Percentiles rank a stretch among this genome's conserved stretches.
Conservation (phyloP, 2,797 vertebrate species). For the Malurus splendens region DNA sequence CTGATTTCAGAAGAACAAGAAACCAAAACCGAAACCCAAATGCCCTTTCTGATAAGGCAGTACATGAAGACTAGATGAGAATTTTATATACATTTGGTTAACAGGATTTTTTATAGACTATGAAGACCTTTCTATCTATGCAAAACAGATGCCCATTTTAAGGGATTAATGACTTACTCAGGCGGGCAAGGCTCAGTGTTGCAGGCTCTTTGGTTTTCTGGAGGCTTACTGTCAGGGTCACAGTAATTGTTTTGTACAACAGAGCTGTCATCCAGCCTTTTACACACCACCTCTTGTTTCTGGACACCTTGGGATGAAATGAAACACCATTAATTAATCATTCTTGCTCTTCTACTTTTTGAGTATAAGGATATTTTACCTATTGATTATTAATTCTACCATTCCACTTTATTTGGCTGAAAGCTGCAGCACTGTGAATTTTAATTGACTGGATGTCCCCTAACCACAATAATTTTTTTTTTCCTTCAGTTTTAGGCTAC, state of each 20-base stretch:
- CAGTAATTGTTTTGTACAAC: slow-evolving; percentile 96
- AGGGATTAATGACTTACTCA: slow-evolving; percentile 81
- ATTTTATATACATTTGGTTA: not conserved
- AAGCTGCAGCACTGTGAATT: not conserved
- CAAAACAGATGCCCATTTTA: not conserved
- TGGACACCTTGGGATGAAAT: slow-evolving; percentile 81
- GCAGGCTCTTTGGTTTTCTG: slow-evolving; percentile 92
- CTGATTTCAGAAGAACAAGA: not conserved
- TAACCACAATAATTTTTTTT: slow-evolving; percentile 4
- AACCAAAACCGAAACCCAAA: not conserved
- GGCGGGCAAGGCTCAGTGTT: slow-evolving; percentile 93
- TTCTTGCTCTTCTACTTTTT: not conserved
- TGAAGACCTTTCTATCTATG: not conserved
- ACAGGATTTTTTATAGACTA: not conserved
- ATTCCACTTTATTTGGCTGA: not conserved
- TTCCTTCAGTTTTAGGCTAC: slow-evolving; percentile 23
- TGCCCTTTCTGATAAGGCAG: not conserved
- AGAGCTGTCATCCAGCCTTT: slow-evolving; percentile 91
- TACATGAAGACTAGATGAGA: not conserved
- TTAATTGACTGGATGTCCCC: not conserved
- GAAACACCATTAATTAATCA: slow-evolving; percentile 15
- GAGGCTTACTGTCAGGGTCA: slow-evolving; percentile 89
- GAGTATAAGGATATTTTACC: not conserved
- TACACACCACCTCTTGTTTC: slow-evolving; percentile 94
- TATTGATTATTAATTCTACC: not conserved